Evolutionary conservation across 2,797 vertebrate species (phyloP).

Genomic region (Australoheros facetus): DNA sequence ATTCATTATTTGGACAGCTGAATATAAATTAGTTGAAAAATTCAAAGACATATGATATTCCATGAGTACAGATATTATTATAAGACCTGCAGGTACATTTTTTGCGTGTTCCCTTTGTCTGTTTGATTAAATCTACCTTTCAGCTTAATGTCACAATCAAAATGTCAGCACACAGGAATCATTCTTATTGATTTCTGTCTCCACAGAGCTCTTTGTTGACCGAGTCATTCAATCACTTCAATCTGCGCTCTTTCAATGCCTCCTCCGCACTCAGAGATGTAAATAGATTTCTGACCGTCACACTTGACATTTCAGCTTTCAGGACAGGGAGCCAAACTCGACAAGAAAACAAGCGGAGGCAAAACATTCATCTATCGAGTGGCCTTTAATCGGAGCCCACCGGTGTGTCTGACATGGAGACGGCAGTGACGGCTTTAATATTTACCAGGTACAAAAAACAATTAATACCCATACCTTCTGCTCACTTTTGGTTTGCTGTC

Average conservation of each 20-base stretch:
- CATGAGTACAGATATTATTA: background rate
- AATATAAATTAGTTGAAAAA: background rate
- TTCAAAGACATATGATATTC: background rate
- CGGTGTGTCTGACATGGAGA: conserved; percentile 2
- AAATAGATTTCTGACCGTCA: conserved; percentile 36
- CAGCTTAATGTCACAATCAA: conserved; percentile 61
- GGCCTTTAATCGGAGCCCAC: background rate
- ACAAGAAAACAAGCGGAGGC: conserved; percentile 2
- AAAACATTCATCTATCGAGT: background rate
- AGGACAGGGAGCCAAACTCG: conserved; percentile 2
- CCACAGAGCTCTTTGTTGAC: conserved; percentile 30
- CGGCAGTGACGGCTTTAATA: background rate
- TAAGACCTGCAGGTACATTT: background rate
- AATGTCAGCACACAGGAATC: conserved; percentile 60
- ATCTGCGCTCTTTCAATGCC: conserved; percentile 19
- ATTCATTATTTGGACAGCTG: background rate
- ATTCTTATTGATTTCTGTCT: conserved; percentile 61
- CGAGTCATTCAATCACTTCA: conserved; percentile 36
- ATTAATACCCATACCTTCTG: background rate
- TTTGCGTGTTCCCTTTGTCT: background rate
- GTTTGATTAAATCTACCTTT: conserved; percentile 33
- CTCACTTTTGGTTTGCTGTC: background rate
- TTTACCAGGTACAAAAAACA: background rate
- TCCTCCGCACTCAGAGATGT: conserved; percentile 22
- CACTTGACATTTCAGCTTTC: conserved; percentile 65